phyloP scores from a whole-genome alignment of 2,113 vertebrate genomes.

The Myanophis thanlyinensis region DNA sequence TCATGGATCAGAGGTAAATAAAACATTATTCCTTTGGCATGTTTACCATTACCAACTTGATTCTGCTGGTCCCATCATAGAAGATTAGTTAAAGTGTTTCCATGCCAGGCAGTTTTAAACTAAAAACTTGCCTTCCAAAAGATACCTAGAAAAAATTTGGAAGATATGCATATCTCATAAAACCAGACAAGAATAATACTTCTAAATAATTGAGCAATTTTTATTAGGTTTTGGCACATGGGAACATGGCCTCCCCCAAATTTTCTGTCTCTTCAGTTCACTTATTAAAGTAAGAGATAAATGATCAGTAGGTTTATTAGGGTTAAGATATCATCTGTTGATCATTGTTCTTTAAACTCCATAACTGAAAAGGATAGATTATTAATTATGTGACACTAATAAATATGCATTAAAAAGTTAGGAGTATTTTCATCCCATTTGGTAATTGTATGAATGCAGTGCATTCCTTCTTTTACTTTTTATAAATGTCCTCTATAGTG shows the following conservation, averaged over 20 bases:
- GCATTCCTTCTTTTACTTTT: not conserved
- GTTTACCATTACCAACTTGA: not conserved
- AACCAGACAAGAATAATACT: not conserved
- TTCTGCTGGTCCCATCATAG: not conserved
- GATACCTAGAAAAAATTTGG: not conserved
- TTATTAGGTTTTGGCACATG: not conserved
- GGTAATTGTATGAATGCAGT: not conserved
- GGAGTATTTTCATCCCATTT: not conserved
- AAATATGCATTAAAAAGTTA: not conserved
- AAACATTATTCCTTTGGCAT: not conserved
- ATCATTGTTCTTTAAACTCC: not conserved
- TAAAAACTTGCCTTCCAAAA: not conserved
- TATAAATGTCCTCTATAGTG: not conserved
- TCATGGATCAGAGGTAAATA: not conserved
- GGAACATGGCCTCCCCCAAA: not conserved
- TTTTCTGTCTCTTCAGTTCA: not conserved
- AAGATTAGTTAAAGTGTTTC: not conserved
- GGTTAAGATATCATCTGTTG: not conserved
- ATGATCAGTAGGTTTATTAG: conserved; percentile 9
- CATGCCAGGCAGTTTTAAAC: not conserved
- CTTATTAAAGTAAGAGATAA: not conserved
- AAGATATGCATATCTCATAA: not conserved
- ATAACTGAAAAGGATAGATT: not conserved
- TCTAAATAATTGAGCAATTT: not conserved
- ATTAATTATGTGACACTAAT: not conserved